These are phyloP conservation scores for Acanthacorydalis orientalis DNA, from an alignment of 2,888 invertebrate species.

Conservation along the genomic window DNA sequence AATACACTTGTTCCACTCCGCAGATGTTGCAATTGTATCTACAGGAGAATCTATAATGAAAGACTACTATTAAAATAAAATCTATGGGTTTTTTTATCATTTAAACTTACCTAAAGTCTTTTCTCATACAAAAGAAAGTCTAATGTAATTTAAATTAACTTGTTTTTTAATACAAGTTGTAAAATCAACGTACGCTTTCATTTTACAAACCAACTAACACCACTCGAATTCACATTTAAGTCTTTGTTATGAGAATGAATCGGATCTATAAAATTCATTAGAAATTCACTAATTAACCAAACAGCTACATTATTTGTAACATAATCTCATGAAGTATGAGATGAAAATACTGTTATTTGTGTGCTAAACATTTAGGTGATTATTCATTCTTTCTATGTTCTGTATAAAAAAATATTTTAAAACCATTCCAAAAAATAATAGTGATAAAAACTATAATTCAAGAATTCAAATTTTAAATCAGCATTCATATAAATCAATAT, in stretches of 20 bases:
- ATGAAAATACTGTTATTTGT: conserved; percentile 82
- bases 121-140: conserved; percentile 47
- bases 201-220: conserved; percentile 37
- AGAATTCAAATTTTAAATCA: no score
- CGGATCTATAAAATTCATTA: conserved; percentile 23
- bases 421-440: no score
- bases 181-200: conserved; percentile 35
- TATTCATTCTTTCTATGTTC: conserved; percentile 66
- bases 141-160: conserved; percentile 49
- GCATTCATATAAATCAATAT: no score
- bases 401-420: conserved; percentile 16
- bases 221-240: conserved; percentile 22
- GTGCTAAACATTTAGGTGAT: conserved; percentile 62
- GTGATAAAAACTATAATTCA: no score
- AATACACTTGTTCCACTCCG: conserved; percentile 75
- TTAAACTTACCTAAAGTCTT: conserved; percentile 21
- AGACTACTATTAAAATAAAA: not conserved
- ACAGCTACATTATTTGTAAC: conserved; percentile 77
- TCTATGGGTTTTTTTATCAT: not conserved
- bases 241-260: conserved; percentile 20
- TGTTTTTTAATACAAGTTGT: conserved; percentile 47
- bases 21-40: conserved; percentile 62
- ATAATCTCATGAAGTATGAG: conserved; percentile 84
- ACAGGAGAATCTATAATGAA: conserved; percentile 29
- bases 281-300: conserved; percentile 67